These are phyloP conservation scores for Chaetodon trifascialis DNA, from an alignment of 2,113 vertebrate genomes.

Conservation along the genomic window DNA sequence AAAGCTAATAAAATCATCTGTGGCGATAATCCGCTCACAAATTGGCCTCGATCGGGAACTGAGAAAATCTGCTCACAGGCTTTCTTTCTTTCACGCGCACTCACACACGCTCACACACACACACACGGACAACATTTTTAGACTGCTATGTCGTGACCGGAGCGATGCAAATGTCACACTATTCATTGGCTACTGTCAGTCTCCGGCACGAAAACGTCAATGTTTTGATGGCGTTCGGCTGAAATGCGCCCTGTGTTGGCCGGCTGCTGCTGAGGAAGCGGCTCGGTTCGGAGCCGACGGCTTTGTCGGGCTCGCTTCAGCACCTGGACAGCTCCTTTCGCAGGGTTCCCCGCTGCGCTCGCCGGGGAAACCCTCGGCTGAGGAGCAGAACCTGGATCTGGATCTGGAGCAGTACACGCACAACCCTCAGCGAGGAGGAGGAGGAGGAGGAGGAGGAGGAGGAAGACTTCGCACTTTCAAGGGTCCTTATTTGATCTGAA, in stretches of 20 bases:
- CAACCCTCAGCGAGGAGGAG: background rate
- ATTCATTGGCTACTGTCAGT: conserved; percentile 56
- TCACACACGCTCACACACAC: background rate
- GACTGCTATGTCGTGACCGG: conserved; percentile 75
- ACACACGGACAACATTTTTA: conserved; percentile 49
- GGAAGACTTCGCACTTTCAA: conserved; percentile 24
- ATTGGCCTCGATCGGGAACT: conserved; percentile 57
- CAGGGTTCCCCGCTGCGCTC: conserved; percentile 78
- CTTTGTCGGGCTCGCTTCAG: conserved; percentile 62
- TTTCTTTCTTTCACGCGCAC: background rate
- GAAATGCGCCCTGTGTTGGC: conserved; percentile 29
- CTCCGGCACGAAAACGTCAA: conserved; percentile 53
- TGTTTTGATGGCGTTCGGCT: conserved; percentile 70
- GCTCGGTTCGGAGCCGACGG: background rate
- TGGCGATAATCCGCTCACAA: conserved; percentile 52
- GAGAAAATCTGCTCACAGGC: conserved; percentile 33
- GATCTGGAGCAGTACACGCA: conserved; percentile 36
- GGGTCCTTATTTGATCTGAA: conserved; percentile 30
- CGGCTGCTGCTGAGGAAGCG: conserved; percentile 26
- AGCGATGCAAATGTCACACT: conserved; percentile 80
- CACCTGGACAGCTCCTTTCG: conserved; percentile 78
- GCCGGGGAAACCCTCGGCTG: conserved; percentile 78
- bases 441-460: conserved; percentile 10
- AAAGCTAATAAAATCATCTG: conserved; percentile 69
- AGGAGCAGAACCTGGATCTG: conserved; percentile 52